Evolutionary conservation across 2,113 vertebrate genomes (phyloP).

Genomic region (Mellivora capensis): DNA sequence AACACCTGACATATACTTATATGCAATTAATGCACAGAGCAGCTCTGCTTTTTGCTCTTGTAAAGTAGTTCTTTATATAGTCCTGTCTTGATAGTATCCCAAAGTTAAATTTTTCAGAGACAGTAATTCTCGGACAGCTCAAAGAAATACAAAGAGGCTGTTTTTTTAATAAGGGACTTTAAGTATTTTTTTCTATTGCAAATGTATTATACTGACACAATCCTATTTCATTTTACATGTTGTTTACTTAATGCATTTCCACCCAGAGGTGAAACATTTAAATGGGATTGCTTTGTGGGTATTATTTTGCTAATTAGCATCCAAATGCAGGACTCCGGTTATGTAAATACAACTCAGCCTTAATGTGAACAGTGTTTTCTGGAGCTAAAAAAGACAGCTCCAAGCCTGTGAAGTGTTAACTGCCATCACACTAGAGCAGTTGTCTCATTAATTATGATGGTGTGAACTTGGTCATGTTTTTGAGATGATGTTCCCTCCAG

Average conservation of each 20-base stretch:
- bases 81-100: not conserved
- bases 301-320: slow-evolving; percentile 59
- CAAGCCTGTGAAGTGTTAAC: slow-evolving; percentile 26
- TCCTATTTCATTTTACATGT: not conserved
- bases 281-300: not conserved
- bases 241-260: slow-evolving; percentile 42
- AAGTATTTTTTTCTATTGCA: not conserved
- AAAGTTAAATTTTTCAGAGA: slow-evolving; percentile 20
- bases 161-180: not conserved
- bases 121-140: slow-evolving; percentile 21
- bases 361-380: slow-evolving; percentile 30
- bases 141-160: not conserved
- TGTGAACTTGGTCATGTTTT: slow-evolving; percentile 42
- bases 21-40: not conserved
- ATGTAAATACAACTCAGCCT: slow-evolving; percentile 36
- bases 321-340: not conserved
- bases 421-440: not conserved
- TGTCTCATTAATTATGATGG: slow-evolving; percentile 47
- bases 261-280: slow-evolving; percentile 34
- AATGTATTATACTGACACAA: not conserved
- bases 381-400: slow-evolving; percentile 3
- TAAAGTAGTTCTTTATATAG: not conserved
- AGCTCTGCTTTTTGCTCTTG: slow-evolving; percentile 1
- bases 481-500: slow-evolving; percentile 18
- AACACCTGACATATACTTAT: not conserved